These are phyloP conservation scores for Brachionus asplanchnoidis DNA, from an alignment of 1,140 invertebrate genomes.

Conservation along the genomic window DNA sequence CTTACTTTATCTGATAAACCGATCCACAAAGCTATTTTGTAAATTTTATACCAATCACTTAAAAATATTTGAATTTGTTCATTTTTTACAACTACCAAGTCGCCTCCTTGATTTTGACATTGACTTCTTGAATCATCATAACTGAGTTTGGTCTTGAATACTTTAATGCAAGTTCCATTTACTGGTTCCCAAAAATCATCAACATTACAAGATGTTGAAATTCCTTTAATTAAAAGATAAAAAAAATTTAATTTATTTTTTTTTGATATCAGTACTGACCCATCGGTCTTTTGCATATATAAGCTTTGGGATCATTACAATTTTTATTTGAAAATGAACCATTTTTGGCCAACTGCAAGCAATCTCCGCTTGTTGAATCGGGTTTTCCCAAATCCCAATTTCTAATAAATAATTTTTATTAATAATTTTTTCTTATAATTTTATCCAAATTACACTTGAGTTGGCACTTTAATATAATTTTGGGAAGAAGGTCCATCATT, in stretches of 20 bases:
- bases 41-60: conserved; percentile 27
- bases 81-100: conserved; percentile 4
- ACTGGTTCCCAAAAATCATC: conserved; percentile 38
- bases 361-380: background rate
- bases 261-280: background rate
- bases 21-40: conserved; percentile 5
- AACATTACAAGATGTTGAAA: conserved; percentile 16
- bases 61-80: conserved; percentile 31
- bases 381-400: conserved; percentile 31
- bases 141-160: background rate
- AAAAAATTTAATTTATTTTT: background rate
- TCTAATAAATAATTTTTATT: background rate
- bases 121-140: background rate
- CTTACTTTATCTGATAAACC: conserved; percentile 33
- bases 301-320: conserved; percentile 12
- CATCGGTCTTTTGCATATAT: conserved; percentile 37
- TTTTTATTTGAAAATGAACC: conserved; percentile 21
- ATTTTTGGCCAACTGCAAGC: conserved; percentile 4
- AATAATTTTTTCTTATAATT: background rate
- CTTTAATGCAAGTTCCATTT: conserved; percentile 38
- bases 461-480: conserved; percentile 16
- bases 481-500: conserved; percentile 24
- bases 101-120: conserved; percentile 23
- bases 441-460: background rate
- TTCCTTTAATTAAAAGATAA: background rate